A percentile compares a stretch with the other conserved stretches of the same genome.
These are phyloP conservation scores for Melanerpes aurifrons DNA, from an alignment of 2,113 vertebrate species.

Conservation along the genomic window DNA sequence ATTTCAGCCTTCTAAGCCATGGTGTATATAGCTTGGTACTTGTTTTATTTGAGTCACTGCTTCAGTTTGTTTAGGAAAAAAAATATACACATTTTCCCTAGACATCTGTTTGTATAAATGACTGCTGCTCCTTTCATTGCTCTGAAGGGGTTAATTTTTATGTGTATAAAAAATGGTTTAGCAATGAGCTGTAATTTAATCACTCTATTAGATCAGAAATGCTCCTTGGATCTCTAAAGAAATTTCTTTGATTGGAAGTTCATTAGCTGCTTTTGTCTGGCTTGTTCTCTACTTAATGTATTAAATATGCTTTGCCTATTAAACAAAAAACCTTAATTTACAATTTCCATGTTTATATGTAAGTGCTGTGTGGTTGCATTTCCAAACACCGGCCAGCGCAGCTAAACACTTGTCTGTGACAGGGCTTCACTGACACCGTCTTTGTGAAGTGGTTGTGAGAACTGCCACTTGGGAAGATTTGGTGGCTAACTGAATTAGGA, in stretches of 20 bases:
- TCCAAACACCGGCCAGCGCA: rapidly evolving
- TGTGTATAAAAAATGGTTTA: background rate
- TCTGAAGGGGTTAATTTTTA: background rate
- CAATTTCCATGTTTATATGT: background rate
- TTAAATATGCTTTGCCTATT: background rate
- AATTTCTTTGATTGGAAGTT: background rate
- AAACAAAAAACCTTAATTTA: background rate
- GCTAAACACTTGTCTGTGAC: background rate
- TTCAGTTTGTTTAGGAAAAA: background rate
- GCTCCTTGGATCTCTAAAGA: background rate
- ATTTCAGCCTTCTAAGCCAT: background rate
- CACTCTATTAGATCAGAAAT: background rate
- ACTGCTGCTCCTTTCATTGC: background rate
- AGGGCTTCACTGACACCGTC: background rate
- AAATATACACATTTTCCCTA: background rate
- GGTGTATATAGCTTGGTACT: background rate
- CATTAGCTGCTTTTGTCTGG: slow-evolving; percentile 16
- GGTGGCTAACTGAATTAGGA: background rate
- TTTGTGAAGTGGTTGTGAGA: background rate
- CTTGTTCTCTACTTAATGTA: background rate
- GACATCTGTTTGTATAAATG: background rate
- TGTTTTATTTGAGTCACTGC: background rate
- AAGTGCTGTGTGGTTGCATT: background rate
- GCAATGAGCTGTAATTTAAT: background rate
- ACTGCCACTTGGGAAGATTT: background rate